phyloP scores from a whole-genome alignment of 1,140 invertebrate genomes.

The Paraescarpia echinospica region DNA sequence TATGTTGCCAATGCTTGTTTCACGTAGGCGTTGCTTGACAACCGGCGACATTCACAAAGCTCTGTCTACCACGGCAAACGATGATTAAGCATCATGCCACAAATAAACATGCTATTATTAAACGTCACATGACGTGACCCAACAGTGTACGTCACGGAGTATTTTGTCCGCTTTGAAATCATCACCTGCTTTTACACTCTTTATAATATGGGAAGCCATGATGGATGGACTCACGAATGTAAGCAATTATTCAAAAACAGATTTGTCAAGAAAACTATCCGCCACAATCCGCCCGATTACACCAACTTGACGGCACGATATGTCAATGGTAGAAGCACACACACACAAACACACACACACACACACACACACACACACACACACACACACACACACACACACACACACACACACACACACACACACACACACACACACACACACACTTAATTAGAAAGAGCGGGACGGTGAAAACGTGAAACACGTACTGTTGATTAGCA shows the following conservation, averaged over 20 bases:
- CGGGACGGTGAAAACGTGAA: no score
- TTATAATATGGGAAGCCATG: neutral
- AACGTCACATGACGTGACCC: neutral
- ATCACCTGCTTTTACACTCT: neutral
- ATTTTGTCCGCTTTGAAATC: neutral
- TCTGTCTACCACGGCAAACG: neutral
- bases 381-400: no score
- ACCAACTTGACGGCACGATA: neutral
- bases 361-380: no score
- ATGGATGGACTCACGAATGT: neutral
- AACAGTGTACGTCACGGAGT: neutral
- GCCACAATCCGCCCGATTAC: neutral
- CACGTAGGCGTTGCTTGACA: neutral
- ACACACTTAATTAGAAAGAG: no score
- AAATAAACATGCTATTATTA: conserved; percentile 1
- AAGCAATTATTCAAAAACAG: neutral
- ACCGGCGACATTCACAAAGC: neutral
- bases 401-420: no score
- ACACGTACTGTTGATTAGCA: no score
- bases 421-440: no score
- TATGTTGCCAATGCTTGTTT: neutral
- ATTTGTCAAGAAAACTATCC: neutral
- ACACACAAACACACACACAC: no score
- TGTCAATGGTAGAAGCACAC: no score
- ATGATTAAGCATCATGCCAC: neutral